Evolutionary conservation across 2,888 invertebrate genomes (phyloP), one percentile per base, ranked within the genome.

Genomic region (Caenorhabditis becei): DNA sequence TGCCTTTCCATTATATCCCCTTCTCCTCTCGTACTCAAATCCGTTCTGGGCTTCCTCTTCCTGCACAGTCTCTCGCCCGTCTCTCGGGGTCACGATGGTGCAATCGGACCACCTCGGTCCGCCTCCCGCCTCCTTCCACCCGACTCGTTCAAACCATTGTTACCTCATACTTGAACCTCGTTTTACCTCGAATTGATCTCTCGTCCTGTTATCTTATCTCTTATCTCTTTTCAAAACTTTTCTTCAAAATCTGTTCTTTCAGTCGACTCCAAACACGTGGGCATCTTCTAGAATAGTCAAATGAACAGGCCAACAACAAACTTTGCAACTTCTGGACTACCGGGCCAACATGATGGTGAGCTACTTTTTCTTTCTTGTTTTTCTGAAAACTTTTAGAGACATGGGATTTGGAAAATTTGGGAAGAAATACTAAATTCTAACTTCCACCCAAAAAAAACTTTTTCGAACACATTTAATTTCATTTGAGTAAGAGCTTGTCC

Each of bases 251-350:
- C 4, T n/a, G 14, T 28, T 20, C 32, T 74, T 74, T 51, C 66
- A 74, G 74, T 49, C 18, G 20, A 11, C 8, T 59, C 74, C 65
- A 65, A 74, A 74, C 65, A 49, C 65, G 74, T 74, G 65, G 74
- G 74, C 63, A 65, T 16, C 37, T 24, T 53, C 11, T 59, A 53
- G 35, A 1, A 59, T 49, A 51, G 7, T 28, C 26, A 59, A 26
- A 71, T 71, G 71, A 71, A 62, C 53, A 71, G 28, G 23, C 24
- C 41, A 26, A 18, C 26, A 53, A 26, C 35, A 61, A 41, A 16
- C 5, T 16, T 16, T 54, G 61, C 54, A 41, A 26, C 61, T 8
- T 28, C 53, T 8, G 37, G 49, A 14, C 61, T 32, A 32, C 32
- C 32, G 32, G 32, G 32, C 32, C 32, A 4, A 32, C 4, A 4